A percentile compares a stretch with the other conserved stretches of the same genome.
Evolutionary conservation across 2,113 vertebrate species (phyloP).

Genomic region (Athene noctua): DNA sequence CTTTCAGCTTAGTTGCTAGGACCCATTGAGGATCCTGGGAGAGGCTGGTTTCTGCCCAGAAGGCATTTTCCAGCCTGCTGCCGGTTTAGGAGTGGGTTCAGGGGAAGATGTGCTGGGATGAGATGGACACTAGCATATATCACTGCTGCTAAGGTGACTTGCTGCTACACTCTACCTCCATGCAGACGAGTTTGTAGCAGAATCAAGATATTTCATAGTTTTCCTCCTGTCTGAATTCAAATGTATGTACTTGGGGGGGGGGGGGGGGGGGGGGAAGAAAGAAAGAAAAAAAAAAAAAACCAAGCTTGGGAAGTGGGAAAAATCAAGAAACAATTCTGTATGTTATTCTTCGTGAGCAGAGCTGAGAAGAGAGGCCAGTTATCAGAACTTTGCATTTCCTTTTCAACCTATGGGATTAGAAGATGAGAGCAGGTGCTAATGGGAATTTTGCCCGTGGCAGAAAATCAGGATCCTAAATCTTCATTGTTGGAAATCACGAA

Average conservation of each 20-base stretch:
- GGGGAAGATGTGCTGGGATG: neutral
- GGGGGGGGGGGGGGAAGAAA: no score
- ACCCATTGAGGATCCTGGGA: conserved; percentile 10
- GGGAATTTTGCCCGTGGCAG: conserved; percentile 5
- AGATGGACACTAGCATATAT: neutral
- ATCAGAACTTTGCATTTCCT: conserved; percentile 3
- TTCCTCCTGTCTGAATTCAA: neutral
- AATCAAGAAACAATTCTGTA: neutral
- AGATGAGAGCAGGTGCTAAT: conserved; percentile 25
- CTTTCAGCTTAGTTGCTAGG: conserved; percentile 43
- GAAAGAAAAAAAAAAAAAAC: no score
- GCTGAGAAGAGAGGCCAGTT: neutral
- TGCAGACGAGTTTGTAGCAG: neutral
- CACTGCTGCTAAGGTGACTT: neutral
- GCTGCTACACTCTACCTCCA: neutral
- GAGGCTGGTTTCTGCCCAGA: conserved; percentile 21
- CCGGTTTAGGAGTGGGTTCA: neutral
- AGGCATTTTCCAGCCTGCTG: conserved; percentile 3
- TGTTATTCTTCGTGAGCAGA: neutral
- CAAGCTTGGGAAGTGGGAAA: neutral
- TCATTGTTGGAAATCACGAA: neutral
- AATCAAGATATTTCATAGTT: neutral
- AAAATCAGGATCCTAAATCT: conserved; percentile 21
- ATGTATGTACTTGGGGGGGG: no score
- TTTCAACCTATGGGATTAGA: conserved; percentile 19